Percentiles rank a stretch among this genome's conserved stretches.
These are phyloP conservation scores for Agrochola macilenta DNA, from an alignment of 2,888 invertebrate species.

Conservation along the genomic window DNA sequence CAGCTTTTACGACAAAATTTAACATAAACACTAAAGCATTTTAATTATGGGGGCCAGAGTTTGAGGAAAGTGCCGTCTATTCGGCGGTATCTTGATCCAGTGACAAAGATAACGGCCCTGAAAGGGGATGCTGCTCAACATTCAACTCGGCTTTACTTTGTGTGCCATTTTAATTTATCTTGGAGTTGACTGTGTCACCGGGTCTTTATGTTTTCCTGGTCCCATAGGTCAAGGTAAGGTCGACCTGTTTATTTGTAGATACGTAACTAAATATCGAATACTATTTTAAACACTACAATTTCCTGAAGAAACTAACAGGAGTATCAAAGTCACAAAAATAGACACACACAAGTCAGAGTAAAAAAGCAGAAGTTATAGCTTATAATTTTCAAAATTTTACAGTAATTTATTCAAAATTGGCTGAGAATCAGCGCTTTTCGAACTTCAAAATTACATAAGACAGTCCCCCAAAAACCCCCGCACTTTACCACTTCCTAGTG, in stretches of 20 bases:
- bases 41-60: slow-evolving; percentile 62
- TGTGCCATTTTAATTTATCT: slow-evolving; percentile 49
- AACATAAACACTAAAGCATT: slow-evolving; percentile 65
- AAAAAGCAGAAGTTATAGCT: too few relatives aligned
- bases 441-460: too few relatives aligned
- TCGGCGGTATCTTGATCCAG: slow-evolving; percentile 55
- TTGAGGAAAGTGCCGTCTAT: slow-evolving; percentile 56
- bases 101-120: slow-evolving; percentile 54
- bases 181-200: slow-evolving; percentile 31
- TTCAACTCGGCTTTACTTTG: slow-evolving; percentile 50
- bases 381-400: too few relatives aligned
- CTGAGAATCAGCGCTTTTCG: too few relatives aligned
- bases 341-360: too few relatives aligned
- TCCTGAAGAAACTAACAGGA: too few relatives aligned
- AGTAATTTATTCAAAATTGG: too few relatives aligned
- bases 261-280: not conserved
- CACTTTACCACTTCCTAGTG: too few relatives aligned
- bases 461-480: too few relatives aligned
- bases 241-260: not conserved
- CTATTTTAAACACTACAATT: not conserved
- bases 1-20: slow-evolving; percentile 62
- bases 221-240: not conserved
- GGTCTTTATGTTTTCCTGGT: not conserved
- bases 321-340: too few relatives aligned
- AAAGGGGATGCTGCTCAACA: slow-evolving; percentile 52